phyloP scores from a whole-genome alignment of 2,113 vertebrate species.

The Porphyrio hochstetteri region DNA sequence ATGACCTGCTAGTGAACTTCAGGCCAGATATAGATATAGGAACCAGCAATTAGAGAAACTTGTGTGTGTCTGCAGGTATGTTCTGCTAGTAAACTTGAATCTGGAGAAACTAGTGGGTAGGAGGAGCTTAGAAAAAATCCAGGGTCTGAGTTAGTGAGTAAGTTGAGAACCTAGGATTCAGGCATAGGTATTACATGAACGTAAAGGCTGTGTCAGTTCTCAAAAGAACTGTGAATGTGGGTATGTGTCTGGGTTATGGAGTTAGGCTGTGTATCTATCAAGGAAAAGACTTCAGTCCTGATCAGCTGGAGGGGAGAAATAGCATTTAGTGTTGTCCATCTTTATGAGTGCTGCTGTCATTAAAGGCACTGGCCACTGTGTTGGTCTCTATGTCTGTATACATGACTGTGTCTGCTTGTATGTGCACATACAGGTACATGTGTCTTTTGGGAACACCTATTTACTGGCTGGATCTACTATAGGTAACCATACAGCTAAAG shows the following conservation, averaged over 20 bases:
- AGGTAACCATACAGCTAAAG: background rate
- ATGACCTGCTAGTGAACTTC: background rate
- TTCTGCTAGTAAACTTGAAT: background rate
- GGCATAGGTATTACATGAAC: background rate
- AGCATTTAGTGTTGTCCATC: background rate
- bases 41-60: background rate
- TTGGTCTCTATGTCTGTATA: background rate
- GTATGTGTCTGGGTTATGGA: background rate
- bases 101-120: background rate
- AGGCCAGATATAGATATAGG: background rate
- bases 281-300: background rate
- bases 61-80: background rate
- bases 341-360: background rate
- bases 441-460: background rate
- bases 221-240: background rate
- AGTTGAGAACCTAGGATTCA: background rate
- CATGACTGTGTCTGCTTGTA: no score
- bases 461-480: background rate
- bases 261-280: background rate
- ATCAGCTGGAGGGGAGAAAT: background rate
- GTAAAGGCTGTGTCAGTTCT: background rate
- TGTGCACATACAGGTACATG: fast-evolving
- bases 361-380: background rate
- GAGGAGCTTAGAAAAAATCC: background rate
- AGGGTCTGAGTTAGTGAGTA: background rate